Percentiles rank a stretch among this genome's conserved stretches.
phyloP scores from a whole-genome alignment of 2,888 invertebrate species.

The Calameuta pallipes region DNA sequence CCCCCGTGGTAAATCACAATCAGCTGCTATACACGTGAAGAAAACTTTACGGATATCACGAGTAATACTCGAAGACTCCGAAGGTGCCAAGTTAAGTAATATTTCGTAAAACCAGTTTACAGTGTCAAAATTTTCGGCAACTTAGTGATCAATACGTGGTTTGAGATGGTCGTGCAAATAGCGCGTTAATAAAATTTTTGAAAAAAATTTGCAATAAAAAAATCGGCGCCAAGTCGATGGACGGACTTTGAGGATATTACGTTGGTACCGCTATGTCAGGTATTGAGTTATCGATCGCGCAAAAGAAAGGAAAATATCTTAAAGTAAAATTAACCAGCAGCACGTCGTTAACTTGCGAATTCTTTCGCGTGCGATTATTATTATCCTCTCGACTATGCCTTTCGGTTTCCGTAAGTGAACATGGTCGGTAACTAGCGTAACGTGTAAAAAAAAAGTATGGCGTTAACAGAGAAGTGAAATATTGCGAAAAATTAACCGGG shows the following conservation, averaged over 20 bases:
- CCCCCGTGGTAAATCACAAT: slow-evolving; percentile 55
- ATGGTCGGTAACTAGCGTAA: neutral
- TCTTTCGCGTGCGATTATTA: neutral
- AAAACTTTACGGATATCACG: slow-evolving; percentile 33
- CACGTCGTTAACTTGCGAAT: neutral
- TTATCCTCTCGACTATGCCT: neutral
- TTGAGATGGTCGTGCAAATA: neutral
- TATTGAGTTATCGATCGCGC: neutral
- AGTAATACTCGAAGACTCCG: neutral
- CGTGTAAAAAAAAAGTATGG: neutral
- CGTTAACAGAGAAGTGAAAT: neutral
- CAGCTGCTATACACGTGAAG: slow-evolving; percentile 26
- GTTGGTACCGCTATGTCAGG: neutral
- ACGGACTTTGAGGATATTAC: neutral
- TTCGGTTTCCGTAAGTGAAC: neutral
- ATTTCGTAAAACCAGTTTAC: slow-evolving; percentile 60
- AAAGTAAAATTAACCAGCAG: neutral
- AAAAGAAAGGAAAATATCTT: neutral
- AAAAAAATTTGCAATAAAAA: neutral
- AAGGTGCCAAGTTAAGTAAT: slow-evolving; percentile 49
- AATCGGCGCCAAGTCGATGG: neutral
- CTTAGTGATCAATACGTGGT: slow-evolving; percentile 41
- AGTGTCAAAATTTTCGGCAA: slow-evolving; percentile 51
- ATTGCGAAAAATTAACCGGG: neutral
- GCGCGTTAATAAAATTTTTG: neutral